Percentiles rank a stretch among this genome's conserved stretches.
phyloP scores from a whole-genome alignment of 2,113 vertebrate species.

The Xiphias gladius region DNA sequence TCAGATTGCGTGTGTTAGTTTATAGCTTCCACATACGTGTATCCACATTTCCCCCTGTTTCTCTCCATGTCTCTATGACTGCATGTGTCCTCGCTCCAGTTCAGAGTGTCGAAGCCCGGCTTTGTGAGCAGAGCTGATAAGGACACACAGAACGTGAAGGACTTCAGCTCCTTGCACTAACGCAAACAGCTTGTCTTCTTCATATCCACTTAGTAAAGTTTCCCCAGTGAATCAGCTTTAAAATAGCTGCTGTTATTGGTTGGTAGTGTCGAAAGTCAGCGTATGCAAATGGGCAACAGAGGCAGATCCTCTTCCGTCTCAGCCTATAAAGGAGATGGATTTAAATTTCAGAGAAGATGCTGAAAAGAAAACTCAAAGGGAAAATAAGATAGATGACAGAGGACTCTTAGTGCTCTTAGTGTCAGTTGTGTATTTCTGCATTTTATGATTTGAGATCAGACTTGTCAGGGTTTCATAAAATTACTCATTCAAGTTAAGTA shows the following conservation, averaged over 20 bases:
- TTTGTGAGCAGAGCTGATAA: constrained; percentile 75
- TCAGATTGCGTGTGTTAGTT: constrained; percentile 6
- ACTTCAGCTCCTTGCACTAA: constrained; percentile 34
- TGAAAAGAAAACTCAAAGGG: constrained; percentile 8
- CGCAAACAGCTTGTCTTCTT: constrained; percentile 22
- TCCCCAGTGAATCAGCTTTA: constrained; percentile 28
- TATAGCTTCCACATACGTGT: background rate
- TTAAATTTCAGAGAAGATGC: constrained; percentile 36
- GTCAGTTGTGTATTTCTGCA: background rate
- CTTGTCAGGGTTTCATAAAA: background rate
- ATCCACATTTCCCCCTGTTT: background rate
- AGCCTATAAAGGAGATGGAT: constrained; percentile 24
- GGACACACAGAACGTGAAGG: constrained; percentile 32
- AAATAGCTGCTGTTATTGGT: constrained; percentile 21
- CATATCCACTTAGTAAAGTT: constrained; percentile 30
- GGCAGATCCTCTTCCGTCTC: constrained; percentile 6
- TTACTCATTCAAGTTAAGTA: background rate
- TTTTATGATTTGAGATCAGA: background rate
- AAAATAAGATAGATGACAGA: constrained; percentile 12
- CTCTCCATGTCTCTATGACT: constrained; percentile 3
- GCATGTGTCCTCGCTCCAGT: constrained; percentile 23
- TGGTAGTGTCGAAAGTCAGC: constrained; percentile 20
- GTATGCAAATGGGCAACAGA: constrained; percentile 60
- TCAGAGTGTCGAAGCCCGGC: constrained; percentile 47
- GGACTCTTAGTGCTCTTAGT: background rate